Evolutionary conservation across 2,888 invertebrate genomes (phyloP).

Genomic region (Tipula helvola): DNA sequence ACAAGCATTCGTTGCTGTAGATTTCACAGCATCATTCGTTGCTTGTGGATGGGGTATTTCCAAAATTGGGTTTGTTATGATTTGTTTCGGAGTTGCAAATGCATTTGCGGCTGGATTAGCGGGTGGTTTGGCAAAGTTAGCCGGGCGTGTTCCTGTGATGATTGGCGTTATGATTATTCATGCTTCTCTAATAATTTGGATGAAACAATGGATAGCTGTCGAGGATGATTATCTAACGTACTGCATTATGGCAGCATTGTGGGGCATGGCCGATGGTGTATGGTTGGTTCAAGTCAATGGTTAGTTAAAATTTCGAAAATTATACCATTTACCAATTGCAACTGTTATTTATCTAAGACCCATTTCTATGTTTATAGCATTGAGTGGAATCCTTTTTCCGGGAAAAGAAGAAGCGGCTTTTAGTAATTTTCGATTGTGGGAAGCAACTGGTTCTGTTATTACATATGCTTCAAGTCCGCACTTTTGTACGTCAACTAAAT

Average conservation of each 20-base stretch:
- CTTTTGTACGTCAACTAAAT: constrained; percentile 58
- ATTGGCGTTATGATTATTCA: constrained; percentile 60
- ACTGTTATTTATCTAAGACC: background rate
- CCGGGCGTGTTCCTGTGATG: constrained; percentile 71
- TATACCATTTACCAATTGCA: background rate
- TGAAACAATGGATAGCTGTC: constrained; percentile 61
- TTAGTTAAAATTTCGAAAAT: constrained; percentile 32
- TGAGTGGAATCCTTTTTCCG: constrained; percentile 76
- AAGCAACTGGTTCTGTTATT: constrained; percentile 78
- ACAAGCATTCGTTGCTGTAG: constrained; percentile 82
- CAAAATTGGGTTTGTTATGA: constrained; percentile 89
- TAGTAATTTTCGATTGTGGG: constrained; percentile 87
- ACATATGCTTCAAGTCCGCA: constrained; percentile 70
- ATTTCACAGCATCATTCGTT: constrained; percentile 68
- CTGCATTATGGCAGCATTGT: constrained; percentile 66
- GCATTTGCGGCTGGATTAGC: constrained; percentile 74
- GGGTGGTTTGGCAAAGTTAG: constrained; percentile 64
- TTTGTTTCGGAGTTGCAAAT: constrained; percentile 81
- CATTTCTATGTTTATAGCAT: constrained; percentile 39
- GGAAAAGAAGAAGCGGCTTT: constrained; percentile 80
- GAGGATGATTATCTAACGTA: constrained; percentile 55
- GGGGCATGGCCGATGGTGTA: constrained; percentile 82
- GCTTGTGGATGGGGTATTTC: constrained; percentile 80
- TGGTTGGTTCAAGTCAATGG: constrained; percentile 90
- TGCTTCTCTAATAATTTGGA: constrained; percentile 49